Evolutionary conservation across 2,113 vertebrate species (phyloP).

Genomic region (Plecturocebus donacophilus): DNA sequence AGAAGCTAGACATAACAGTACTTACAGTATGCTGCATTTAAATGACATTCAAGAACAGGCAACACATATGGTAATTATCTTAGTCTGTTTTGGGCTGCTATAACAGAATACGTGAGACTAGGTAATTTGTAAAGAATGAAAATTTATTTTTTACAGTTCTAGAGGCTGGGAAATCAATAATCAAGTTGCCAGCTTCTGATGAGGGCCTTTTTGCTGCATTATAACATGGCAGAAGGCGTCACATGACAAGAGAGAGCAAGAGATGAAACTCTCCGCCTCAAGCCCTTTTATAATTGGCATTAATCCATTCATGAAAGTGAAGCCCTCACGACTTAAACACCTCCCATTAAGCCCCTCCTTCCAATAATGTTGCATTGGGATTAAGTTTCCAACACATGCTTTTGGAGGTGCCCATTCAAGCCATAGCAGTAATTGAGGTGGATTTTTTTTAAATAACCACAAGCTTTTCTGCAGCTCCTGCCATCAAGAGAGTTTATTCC

Average conservation of each 20-base stretch:
- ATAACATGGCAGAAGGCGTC: neutral
- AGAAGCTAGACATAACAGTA: neutral
- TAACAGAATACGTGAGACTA: neutral
- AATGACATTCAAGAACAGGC: neutral
- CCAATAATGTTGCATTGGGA: neutral
- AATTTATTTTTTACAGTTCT: neutral
- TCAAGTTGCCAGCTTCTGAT: neutral
- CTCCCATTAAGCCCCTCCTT: neutral
- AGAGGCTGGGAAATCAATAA: neutral
- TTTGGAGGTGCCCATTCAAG: neutral
- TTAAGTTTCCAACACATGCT: neutral
- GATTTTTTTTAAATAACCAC: neutral
- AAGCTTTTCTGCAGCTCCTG: neutral
- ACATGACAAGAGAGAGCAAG: neutral
- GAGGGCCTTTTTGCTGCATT: neutral
- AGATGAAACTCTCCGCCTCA: neutral
- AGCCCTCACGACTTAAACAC: neutral
- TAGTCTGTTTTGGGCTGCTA: neutral
- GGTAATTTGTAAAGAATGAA: neutral
- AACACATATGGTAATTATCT: neutral
- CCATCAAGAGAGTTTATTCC: neutral
- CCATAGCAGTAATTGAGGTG: neutral
- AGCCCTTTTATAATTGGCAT: neutral
- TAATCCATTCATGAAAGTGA: neutral
- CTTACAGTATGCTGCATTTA: neutral